These are phyloP conservation scores for Adineta ricciae DNA, from an alignment of 2,888 invertebrate species.

Conservation along the genomic window DNA sequence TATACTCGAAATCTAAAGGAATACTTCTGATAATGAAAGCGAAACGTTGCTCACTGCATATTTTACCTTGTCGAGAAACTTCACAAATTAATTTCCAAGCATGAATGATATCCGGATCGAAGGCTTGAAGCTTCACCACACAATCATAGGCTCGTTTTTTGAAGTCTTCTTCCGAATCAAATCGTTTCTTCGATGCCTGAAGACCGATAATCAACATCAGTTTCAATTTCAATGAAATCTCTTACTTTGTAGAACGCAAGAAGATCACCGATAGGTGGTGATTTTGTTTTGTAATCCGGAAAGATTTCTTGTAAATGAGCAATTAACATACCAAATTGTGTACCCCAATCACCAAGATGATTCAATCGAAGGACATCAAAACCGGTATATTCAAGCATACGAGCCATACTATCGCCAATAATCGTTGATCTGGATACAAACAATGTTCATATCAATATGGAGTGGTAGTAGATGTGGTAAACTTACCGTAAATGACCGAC, in stretches of 20 bases:
- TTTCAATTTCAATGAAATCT: constrained; percentile 24
- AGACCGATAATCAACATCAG: constrained; percentile 37
- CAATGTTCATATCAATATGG: neutral
- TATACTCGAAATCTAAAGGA: constrained; percentile 67
- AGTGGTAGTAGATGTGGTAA: neutral
- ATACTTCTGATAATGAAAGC: neutral
- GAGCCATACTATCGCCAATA: constrained; percentile 81
- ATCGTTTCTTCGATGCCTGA: constrained; percentile 69
- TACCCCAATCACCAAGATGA: constrained; percentile 97
- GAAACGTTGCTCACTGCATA: neutral
- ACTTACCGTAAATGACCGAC: constrained; percentile 76
- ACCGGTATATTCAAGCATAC: constrained; percentile 78
- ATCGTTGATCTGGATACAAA: constrained; percentile 68
- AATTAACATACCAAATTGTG: constrained; percentile 97
- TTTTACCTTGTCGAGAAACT: constrained; percentile 64
- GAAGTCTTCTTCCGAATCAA: constrained; percentile 82
- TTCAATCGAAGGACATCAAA: constrained; percentile 83
- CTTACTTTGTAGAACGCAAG: constrained; percentile 60
- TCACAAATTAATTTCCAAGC: constrained; percentile 94
- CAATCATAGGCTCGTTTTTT: constrained; percentile 83
- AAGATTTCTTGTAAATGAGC: constrained; percentile 83
- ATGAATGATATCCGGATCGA: constrained; percentile 68
- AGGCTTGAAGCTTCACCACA: constrained; percentile 80
- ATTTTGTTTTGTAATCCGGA: constrained; percentile 67
- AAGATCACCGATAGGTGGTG: constrained; percentile 81